Base-by-base conservation (phyloP, 2,797 vertebrate species). In the Amblyraja radiata region DNA sequence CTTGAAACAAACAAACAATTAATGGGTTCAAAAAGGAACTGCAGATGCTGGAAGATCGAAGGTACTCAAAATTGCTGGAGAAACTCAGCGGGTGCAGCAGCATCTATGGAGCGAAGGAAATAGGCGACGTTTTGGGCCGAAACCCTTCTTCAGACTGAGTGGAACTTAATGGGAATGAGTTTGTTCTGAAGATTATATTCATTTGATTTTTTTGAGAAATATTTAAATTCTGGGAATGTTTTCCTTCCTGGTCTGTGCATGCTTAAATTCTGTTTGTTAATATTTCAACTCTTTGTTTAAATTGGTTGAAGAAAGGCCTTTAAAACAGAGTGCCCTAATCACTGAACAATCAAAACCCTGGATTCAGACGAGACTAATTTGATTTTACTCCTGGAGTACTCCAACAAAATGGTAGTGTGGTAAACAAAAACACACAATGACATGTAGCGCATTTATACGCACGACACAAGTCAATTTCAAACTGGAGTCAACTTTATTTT, bases 401-500 rank as follows among this genome's bases (percentile, higher is more conserved):
- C 68, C 90, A 76, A 54, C 13, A 58, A 88, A 88, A 54, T 46
- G 90, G 90, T 39, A 92, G 90, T 73, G 71, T 54, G 71, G 90
- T 92, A 92, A 92, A 92, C 90, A 76, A 92, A 73, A 92, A 92
- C 36, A 46, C 90, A 14, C 74, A 74, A 74, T 92, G 90, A 92
- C 71, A 92, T 46, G 71, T 92, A 76, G 36, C 90, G 16, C 90
- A 76, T 74, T 92, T 92, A 92, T 71, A 92, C 36, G 21, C 90
- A 76, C 54, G 71, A 92, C 90, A 92, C 90, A 73, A 92, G 90
- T 92, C 90, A 92, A 76, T 71, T 76, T 92, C 90, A 92, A 76
- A 92, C 28, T 92, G 90, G 90, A 92, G 90, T 74, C 90, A 92
- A 92, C 90, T 92, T 92, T 92, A 92, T 92, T 92, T 92, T 92